A percentile compares a stretch with the other conserved stretches of the same genome.
phyloP scores from a whole-genome alignment of 37 sponge, comb jelly and placozoan species.

The Ephydatia muelleri region DNA sequence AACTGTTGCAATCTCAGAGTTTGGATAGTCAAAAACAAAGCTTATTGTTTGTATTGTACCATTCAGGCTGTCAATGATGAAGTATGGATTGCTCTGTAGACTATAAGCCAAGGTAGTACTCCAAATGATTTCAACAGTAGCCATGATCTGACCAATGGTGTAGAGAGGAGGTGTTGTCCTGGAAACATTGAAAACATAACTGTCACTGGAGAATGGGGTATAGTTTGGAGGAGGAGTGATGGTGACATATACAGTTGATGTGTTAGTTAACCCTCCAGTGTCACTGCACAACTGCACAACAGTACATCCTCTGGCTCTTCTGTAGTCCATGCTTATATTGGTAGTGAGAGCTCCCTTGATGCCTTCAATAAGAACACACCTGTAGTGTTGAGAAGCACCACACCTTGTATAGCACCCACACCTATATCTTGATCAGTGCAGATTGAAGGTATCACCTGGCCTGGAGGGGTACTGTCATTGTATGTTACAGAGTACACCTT shows the following conservation, averaged over 20 bases:
- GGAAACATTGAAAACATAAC: slow-evolving; percentile 54
- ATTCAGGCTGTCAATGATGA: slow-evolving; percentile 8
- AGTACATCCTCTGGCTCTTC: slow-evolving; percentile 9
- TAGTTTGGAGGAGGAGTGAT: slow-evolving; percentile 58
- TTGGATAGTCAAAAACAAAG: background rate
- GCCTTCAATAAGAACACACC: background rate
- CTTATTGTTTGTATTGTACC: slow-evolving; percentile 30
- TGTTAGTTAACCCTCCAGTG: slow-evolving; percentile 5
- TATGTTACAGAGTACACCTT: slow-evolving; percentile 16
- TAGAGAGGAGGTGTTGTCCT: slow-evolving; percentile 35
- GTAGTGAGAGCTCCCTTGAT: slow-evolving; percentile 22
- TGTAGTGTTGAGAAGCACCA: slow-evolving; percentile 13
- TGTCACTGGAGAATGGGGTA: slow-evolving; percentile 26
- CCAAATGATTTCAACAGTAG: slow-evolving; percentile 50
- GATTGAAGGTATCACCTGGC: slow-evolving; percentile 7
- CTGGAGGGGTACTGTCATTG: slow-evolving; percentile 13
- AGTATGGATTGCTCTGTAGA: slow-evolving; percentile 31
- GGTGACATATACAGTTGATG: slow-evolving; percentile 29
- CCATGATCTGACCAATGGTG: slow-evolving; percentile 30
- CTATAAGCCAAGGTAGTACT: slow-evolving; percentile 23
- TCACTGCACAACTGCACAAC: slow-evolving; percentile 58
- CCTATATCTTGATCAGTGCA: slow-evolving; percentile 68
- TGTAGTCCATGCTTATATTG: slow-evolving; percentile 43
- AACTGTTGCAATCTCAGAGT: slow-evolving; percentile 11
- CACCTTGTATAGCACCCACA: slow-evolving; percentile 9